Evolutionary conservation across 2,113 vertebrate species (phyloP).

Genomic region (Eptesicus fuscus): DNA sequence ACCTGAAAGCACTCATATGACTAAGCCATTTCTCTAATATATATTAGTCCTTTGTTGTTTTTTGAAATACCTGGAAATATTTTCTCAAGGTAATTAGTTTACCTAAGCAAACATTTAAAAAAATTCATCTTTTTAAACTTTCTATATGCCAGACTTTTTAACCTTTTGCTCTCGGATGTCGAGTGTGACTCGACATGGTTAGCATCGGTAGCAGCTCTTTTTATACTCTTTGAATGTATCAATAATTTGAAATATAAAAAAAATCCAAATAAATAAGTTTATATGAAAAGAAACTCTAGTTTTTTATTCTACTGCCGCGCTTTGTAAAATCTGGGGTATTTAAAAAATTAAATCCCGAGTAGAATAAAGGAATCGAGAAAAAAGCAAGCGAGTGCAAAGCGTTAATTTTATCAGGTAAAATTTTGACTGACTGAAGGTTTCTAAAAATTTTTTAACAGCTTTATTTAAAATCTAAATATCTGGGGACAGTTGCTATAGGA

Average conservation of each 20-base stretch:
- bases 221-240: too few species aligned
- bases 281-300: too few species aligned
- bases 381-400: too few species aligned
- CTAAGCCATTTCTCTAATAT: background rate
- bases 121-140: background rate
- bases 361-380: too few species aligned
- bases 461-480: conserved; percentile 21
- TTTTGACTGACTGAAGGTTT: background rate
- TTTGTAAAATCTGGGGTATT: too few species aligned
- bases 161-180: too few species aligned
- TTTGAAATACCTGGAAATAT: background rate
- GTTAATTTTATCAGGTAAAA: background rate
- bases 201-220: too few species aligned
- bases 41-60: background rate
- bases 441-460: background rate
- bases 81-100: conserved; percentile 12
- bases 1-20: background rate
- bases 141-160: background rate
- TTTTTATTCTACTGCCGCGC: too few species aligned
- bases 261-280: too few species aligned
- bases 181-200: too few species aligned
- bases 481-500: conserved; percentile 20
- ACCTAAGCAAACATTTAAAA: background rate
- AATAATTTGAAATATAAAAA: too few species aligned
- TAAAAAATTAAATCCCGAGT: too few species aligned